Evolutionary conservation across 2,888 invertebrate genomes (phyloP), one percentile per base, ranked within the genome.

Genomic region (Trissolcus japonicus): DNA sequence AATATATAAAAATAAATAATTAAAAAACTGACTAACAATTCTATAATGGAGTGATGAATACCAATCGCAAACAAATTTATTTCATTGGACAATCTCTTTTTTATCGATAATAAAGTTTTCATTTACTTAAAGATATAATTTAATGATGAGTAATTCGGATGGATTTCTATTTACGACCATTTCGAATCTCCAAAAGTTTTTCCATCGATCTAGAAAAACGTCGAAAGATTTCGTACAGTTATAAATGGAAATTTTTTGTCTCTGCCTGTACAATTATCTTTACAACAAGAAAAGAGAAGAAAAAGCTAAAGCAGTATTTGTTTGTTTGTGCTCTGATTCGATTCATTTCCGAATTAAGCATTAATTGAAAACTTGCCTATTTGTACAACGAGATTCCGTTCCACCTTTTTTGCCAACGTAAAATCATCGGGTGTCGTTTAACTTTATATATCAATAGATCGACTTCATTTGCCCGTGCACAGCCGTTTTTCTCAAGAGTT

Each of bases 401-500:
- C 7, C 29, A 56, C 48, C n/a, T 50, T 55, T 56, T 62, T 62
- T 35, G 19, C 25, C 40, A 13, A 54, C 55, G 54, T 48, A 67
- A 57, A 53, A 43, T 40, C 54, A 29, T 57, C 21, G 67, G 56
- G 55, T 63, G 61, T 59, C 67, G 67, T 75, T 75, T 75, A 75
- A 67, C 74, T 41, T 67, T 59, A 57, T 56, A 56, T 69, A 74
- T 67, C 59, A 61, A 56, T 66, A 16, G 41, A 41, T 50, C 25
- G 56, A 50, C 61, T 71, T 75, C 65, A 75, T 78, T 71, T 56
- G 66, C 16, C 29, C 56, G 68, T 62, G 62, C 29, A 29, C 7
- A 74, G 50, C 67, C 71, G 73, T 63, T 65, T 67, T 66, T 46
- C 67, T 66, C 57, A 60, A 54, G 65, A 78, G 63, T 78, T 69